Evolutionary conservation across 2,113 vertebrate species (phyloP), one percentile per base, ranked within the genome.

Genomic region (Regulus satrapa): DNA sequence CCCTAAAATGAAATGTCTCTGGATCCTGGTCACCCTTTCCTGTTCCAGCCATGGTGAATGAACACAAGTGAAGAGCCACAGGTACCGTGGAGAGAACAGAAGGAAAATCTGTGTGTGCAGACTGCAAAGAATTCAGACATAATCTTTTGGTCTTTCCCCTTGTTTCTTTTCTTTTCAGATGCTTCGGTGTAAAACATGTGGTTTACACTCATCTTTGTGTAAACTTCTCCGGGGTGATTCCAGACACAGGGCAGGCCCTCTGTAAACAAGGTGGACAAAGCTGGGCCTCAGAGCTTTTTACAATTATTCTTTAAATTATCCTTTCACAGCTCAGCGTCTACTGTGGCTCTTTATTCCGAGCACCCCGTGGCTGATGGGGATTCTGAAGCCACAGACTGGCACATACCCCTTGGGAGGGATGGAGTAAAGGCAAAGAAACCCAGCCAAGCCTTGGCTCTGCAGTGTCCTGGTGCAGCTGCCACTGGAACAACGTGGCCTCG

Each of bases 151-250:
- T 86, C 63, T 89, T 93, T 62, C 7, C 51, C 18, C 85, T 91
- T 73, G 58, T 82, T 88, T 82, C 91, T 94, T 95, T 94, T 79
- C 81, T 43, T 90, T 95, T 95, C 84, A 68, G 93, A 89, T 75
- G 77, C 73, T 95, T 75, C 15, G 13, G 87, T 32, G 58, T 93
- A 66, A 66, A 85, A 95, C 92, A 95, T 91, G 66, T 94, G 95
- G 77, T 95, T 96, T 95, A 94, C 93, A 94, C 89, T 76, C 95
- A n/a, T 85, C 92, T 84, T 79, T 79, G 91, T 95, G 87, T 95
- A 93, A 97, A 95, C 94, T 82, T 40, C 84, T 69, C 45, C 0
- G 4, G 67, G 43, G 55, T 28, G 88, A 85, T 56, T 77, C 59
- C 93, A 96, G 87, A 88, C 54, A 62, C 81, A 88, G 89, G 74